Percentiles rank a stretch among this genome's conserved stretches.
Conservation (phyloP, 2,113 vertebrate genomes). For the Macroglossus sobrinus region DNA sequence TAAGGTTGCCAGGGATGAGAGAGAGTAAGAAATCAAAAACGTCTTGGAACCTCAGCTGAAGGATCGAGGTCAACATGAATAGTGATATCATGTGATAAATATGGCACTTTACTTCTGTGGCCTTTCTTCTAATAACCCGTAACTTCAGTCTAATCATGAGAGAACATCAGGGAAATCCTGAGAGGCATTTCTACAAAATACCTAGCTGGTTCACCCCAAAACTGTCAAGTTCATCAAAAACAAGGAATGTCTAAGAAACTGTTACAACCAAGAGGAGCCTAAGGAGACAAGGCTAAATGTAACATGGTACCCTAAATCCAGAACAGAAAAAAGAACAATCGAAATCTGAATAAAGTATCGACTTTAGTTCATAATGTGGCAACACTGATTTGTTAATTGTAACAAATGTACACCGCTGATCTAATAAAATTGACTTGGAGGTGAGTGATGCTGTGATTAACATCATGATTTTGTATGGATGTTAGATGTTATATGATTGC, state of each 20-base stretch:
- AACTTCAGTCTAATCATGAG: not conserved
- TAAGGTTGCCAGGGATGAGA: not conserved
- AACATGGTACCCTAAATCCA: not conserved
- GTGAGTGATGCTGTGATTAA: not conserved
- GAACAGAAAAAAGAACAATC: not conserved
- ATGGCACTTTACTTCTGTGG: not conserved
- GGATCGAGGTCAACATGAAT: not conserved
- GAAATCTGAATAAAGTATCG: not conserved
- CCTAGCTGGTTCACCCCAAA: not conserved
- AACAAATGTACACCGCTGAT: not conserved
- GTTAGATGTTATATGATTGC: not conserved
- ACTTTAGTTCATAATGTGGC: not conserved
- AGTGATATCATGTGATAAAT: not conserved
- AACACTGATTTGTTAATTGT: not conserved
- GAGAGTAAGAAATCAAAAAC: not conserved
- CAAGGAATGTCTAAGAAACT: not conserved
- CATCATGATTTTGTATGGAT: not conserved
- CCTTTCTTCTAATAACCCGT: not conserved
- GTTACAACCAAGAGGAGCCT: not conserved
- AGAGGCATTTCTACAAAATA: not conserved
- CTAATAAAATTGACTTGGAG: not conserved
- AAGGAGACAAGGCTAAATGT: not conserved
- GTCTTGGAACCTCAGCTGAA: not conserved
- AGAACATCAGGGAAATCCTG: not conserved
- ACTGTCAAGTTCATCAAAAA: not conserved